Base-by-base conservation (phyloP, 2,888 invertebrate species). In the Acheta domesticus region DNA sequence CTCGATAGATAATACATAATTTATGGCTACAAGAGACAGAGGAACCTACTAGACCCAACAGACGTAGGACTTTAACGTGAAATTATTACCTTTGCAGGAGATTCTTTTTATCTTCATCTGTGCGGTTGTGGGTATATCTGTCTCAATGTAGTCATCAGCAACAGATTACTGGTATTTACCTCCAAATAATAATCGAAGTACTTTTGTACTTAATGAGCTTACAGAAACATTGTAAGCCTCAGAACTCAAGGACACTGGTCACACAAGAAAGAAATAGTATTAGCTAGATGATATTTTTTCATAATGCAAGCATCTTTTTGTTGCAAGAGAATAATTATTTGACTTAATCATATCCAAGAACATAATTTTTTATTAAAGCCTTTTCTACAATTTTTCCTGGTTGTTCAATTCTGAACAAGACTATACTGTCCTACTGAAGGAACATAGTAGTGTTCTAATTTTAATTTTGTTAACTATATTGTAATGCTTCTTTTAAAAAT, bases 1-100 rank as follows among this genome's bases (percentile, higher is more conserved):
- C 81, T 85, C 20, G 80, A 79, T 62, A 80, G 80, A 80, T 80
- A 80, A 80, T 80, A 80, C 62, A 20, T 14, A 23, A 62, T 50
- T 49, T 77, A 77, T 76, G 23, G 76, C 48, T 19, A 76, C 23
- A 21, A 76, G n/a, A 36, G 36, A 48, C 36, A 76, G n/a, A 76
- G 76, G 76, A 48, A 19, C 19, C 23, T 21, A n/a, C 12, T 23
- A 48, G 76, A 48, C 12, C 19, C 36, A 36, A 11, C 12, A 16
- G 76, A 48, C 19, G 16, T 48, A 48, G 23, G 76, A 36, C 48
- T 76, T 76, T 23, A n/a, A 76, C 21, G 20, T 75, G 75, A 75
- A 75, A 75, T 75, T 36, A 36, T 36, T 19, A 62, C 62, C 23
- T 48, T 36, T 8, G 48, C 48, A 12, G 19, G 12, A 48, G 76